Evolutionary conservation across 2,113 vertebrate genomes (phyloP).

Genomic region (Gavia stellata): DNA sequence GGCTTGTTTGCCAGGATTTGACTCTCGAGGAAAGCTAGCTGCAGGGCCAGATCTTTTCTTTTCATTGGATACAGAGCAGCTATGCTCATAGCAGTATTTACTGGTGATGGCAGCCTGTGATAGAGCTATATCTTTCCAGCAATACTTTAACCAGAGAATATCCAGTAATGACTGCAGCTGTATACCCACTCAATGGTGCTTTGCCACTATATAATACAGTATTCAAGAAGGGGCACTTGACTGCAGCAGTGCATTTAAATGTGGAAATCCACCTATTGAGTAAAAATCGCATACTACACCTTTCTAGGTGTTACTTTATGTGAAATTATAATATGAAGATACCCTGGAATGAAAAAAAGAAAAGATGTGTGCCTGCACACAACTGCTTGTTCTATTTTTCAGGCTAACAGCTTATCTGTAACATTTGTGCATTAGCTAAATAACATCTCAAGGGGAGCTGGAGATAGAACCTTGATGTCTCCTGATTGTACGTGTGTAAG

Average conservation of each 20-base stretch:
- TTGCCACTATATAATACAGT: slow-evolving; percentile 23
- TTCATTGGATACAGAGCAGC: slow-evolving; percentile 3
- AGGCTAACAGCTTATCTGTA: slow-evolving; percentile 66
- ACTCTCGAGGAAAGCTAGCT: slow-evolving; percentile 3
- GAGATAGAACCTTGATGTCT: slow-evolving; percentile 78
- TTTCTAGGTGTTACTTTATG: slow-evolving; percentile 43
- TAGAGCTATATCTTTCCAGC: slow-evolving; percentile 40
- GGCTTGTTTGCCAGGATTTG: slow-evolving; percentile 23
- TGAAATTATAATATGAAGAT: slow-evolving; percentile 37
- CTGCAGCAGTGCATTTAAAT: slow-evolving; percentile 37
- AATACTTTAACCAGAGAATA: slow-evolving; percentile 3
- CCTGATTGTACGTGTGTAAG: slow-evolving; percentile 76
- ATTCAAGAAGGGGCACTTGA: slow-evolving; percentile 45
- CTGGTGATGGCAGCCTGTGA: slow-evolving; percentile 23
- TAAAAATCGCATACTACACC: slow-evolving; percentile 40
- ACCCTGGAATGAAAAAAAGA: slow-evolving; percentile 39
- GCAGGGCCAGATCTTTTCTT: slow-evolving; percentile 10
- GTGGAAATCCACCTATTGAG: slow-evolving; percentile 22
- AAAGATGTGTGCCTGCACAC: slow-evolving; percentile 52
- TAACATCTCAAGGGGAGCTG: slow-evolving; percentile 77
- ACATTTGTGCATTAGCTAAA: slow-evolving; percentile 79
- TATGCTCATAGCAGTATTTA: neutral
- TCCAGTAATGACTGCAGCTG: slow-evolving; percentile 11
- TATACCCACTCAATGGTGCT: neutral
- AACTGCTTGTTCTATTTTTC: slow-evolving; percentile 65